Conservation (phyloP, 2,797 vertebrate species). For the Cuniculus paca region DNA sequence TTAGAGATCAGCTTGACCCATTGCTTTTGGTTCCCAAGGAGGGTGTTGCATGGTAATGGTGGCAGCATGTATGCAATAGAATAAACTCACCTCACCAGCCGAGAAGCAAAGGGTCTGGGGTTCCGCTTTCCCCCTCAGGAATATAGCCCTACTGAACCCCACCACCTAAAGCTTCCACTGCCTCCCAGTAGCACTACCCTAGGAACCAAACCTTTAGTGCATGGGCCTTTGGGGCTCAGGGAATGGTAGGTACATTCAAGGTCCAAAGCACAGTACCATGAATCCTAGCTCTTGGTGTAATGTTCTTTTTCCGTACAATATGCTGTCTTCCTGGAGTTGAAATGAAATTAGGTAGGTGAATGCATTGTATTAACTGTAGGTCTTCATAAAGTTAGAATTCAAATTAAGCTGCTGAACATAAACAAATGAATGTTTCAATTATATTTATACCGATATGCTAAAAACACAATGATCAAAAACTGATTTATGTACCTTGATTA, state of each 20-base stretch:
- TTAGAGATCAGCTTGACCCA: not conserved
- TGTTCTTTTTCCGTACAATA: not conserved
- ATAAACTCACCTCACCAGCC: not conserved
- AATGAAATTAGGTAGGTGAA: not conserved
- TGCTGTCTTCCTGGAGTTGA: not conserved
- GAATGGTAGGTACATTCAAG: not conserved
- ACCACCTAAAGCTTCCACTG: not conserved
- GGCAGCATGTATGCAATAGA: not conserved
- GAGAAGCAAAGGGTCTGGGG: too few relatives aligned
- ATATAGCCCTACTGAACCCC: too few relatives aligned
- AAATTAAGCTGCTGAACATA: not conserved
- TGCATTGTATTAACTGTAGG: not conserved
- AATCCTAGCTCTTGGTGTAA: not conserved
- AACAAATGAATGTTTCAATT: conserved; percentile 2
- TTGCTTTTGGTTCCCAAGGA: not conserved
- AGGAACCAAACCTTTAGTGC: not conserved
- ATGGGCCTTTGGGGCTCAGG: not conserved
- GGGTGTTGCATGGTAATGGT: not conserved
- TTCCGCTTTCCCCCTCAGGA: not conserved
- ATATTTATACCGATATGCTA: not conserved
- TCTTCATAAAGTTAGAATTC: conserved; percentile 19
- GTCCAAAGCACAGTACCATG: not conserved
- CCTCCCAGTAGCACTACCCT: not conserved
- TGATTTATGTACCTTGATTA: not conserved
- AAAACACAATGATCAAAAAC: not conserved